Evolutionary conservation across 2,797 vertebrate genomes (phyloP), one percentile per base, ranked within the genome.

Genomic region (Vultur gryphus): DNA sequence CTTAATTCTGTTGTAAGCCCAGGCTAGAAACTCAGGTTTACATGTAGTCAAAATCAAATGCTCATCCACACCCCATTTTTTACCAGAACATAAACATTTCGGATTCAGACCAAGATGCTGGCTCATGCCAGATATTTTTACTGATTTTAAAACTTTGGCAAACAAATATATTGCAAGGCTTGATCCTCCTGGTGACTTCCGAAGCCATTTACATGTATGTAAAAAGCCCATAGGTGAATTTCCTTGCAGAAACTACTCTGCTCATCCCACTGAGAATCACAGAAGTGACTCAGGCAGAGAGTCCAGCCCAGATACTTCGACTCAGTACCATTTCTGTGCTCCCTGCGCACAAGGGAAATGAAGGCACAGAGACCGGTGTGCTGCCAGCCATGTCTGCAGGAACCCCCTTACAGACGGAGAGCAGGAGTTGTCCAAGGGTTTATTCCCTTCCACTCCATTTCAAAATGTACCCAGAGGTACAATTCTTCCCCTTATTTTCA

Each of bases 261-360:
- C 28, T 54, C 20, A 11, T 49, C 84, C 67, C 51, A 62, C 51
- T 46, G 28, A 72, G 72, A 84, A 66, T 51, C 59, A 62, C 20
- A 6, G 3, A 58, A 48, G 46, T 31, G 8, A 81, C 37, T 55
- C n/a, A 44, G 48, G 49, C 17, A 75, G 67, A 44, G 29, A 80
- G 15, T 37, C 33, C 54, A 86, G 25, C 18, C 23, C 58, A 35
- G 54, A 57, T 5, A 49, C 19, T 75, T 39, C 2, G 2, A 49
- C 8, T 75, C 1, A 0, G 8, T 46, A 37, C 18, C 26, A 10
- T 35, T 79, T 89, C 65, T 73, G 11, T 54, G 43, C 29, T 37
- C 19, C 24, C 19, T n/a, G 25, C 1, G 2, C 33, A 29, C 0
- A 7, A 10, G 18, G 33, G 44, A 64, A 83, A 67, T 1, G 6